phyloP scores from a whole-genome alignment of 1,140 invertebrate species.

The Oscheius sp. region DNA sequence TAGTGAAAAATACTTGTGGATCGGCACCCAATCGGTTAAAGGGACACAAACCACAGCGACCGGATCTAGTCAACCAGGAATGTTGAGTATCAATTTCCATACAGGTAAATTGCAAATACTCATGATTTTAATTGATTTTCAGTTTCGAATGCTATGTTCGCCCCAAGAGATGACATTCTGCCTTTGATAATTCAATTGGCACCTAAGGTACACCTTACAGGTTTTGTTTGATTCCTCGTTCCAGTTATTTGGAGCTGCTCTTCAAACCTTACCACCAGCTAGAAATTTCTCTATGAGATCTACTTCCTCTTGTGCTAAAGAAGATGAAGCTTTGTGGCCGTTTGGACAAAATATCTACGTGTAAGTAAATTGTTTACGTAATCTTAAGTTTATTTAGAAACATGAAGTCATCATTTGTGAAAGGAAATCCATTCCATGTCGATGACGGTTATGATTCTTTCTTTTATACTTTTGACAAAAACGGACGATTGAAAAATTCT shows the following conservation, averaged over 20 bases:
- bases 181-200: slow-evolving; percentile 53
- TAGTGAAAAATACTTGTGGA: slow-evolving; percentile 54
- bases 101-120: slow-evolving; percentile 30
- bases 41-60: slow-evolving; percentile 44
- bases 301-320: slow-evolving; percentile 45
- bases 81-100: slow-evolving; percentile 55
- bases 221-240: slow-evolving; percentile 14
- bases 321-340: slow-evolving; percentile 43
- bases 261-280: neutral
- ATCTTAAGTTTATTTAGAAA: slow-evolving; percentile 34
- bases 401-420: slow-evolving; percentile 50
- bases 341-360: slow-evolving; percentile 49
- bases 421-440: slow-evolving; percentile 55
- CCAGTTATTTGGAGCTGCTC: slow-evolving; percentile 44
- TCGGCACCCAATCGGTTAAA: slow-evolving; percentile 58
- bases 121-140: slow-evolving; percentile 2
- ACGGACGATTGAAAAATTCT: slow-evolving; percentile 48
- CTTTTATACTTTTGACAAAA: slow-evolving; percentile 52
- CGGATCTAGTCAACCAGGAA: slow-evolving; percentile 48
- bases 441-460: slow-evolving; percentile 58
- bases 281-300: slow-evolving; percentile 36
- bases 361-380: slow-evolving; percentile 30
- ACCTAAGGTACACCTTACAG: slow-evolving; percentile 37
- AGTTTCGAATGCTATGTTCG: slow-evolving; percentile 53
- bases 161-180: slow-evolving; percentile 53